phyloP scores from a whole-genome alignment of 2,888 invertebrate genomes.

The Neoscelio sp. region DNA sequence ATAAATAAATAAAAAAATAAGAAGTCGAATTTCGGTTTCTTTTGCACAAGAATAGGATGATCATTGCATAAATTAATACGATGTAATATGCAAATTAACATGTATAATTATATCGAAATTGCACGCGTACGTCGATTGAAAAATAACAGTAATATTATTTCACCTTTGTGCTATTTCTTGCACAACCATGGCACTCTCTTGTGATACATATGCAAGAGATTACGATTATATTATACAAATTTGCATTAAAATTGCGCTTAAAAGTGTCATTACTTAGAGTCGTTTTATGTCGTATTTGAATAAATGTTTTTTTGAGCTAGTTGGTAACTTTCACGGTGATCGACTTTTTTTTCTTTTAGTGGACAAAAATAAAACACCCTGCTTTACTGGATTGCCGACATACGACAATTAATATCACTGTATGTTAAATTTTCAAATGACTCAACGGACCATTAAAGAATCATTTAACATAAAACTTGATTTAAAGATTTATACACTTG shows the following conservation, averaged over 20 bases:
- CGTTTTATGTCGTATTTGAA: too few species aligned
- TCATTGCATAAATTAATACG: slow-evolving; percentile 23
- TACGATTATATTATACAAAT: not conserved
- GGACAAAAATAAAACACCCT: too few species aligned
- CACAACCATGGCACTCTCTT: not conserved
- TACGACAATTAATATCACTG: too few species aligned
- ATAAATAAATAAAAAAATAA: slow-evolving; percentile 12
- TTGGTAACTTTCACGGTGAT: too few species aligned
- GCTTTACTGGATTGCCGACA: too few species aligned
- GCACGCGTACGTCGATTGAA: not conserved
- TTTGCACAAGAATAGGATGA: not conserved
- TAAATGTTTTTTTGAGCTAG: too few species aligned
- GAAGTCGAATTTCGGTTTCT: slow-evolving; percentile 12
- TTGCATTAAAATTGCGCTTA: not conserved
- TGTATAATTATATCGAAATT: slow-evolving; percentile 20
- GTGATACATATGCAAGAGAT: not conserved
- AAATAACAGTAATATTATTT: not conserved
- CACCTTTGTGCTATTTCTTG: not conserved
- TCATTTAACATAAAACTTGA: too few species aligned
- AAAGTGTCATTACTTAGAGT: too few species aligned
- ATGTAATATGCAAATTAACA: slow-evolving; percentile 23
- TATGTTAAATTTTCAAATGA: too few species aligned
- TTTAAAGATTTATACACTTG: too few species aligned
- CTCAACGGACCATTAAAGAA: too few species aligned
- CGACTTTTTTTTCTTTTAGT: too few species aligned